A percentile compares a stretch with the other conserved stretches of the same genome.
phyloP scores from a whole-genome alignment of 1,140 invertebrate species.

The Drosophila prosaltans region DNA sequence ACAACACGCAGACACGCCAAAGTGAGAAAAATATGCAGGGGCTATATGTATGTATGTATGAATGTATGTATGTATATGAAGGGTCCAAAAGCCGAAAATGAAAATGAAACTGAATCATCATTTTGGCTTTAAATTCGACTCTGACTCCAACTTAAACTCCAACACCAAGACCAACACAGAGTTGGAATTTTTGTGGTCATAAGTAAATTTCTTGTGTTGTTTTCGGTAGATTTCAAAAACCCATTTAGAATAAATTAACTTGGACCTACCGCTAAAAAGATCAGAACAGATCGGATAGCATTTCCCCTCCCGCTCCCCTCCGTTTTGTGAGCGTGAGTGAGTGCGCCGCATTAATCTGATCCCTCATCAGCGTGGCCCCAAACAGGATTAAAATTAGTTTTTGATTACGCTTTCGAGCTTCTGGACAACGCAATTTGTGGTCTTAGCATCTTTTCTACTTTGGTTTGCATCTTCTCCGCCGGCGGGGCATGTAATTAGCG shows the following conservation, averaged over 20 bases:
- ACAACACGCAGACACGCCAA: slow-evolving; percentile 80
- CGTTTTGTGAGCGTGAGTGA: slow-evolving; percentile 37
- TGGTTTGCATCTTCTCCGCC: slow-evolving; percentile 3
- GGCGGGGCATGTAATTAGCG: slow-evolving; percentile 74
- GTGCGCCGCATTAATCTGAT: slow-evolving; percentile 63
- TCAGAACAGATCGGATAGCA: slow-evolving; percentile 41
- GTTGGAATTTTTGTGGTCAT: slow-evolving; percentile 53
- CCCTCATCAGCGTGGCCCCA: slow-evolving; percentile 69
- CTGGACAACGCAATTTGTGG: slow-evolving; percentile 83
- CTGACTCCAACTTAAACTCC: too few species aligned
- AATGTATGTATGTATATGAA: background rate
- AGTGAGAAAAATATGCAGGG: slow-evolving; percentile 77
- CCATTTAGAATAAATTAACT: slow-evolving; percentile 81
- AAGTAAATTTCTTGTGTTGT: slow-evolving; percentile 73
- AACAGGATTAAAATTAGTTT: slow-evolving; percentile 83
- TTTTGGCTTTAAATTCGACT: slow-evolving; percentile 4
- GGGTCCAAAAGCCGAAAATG: slow-evolving; percentile 45
- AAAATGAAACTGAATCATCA: slow-evolving; percentile 72
- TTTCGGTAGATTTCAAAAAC: slow-evolving; percentile 74
- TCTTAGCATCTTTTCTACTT: slow-evolving; percentile 23
- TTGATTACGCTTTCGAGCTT: slow-evolving; percentile 83
- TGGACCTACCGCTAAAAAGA: slow-evolving; percentile 77
- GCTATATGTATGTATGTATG: background rate
- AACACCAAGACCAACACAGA: slow-evolving; percentile 4
- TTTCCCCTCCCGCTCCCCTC: slow-evolving; percentile 10